Percentiles rank a stretch among this genome's conserved stretches.
Evolutionary conservation across 2,113 vertebrate genomes (phyloP).

Genomic region (Pseudopodoces humilis): DNA sequence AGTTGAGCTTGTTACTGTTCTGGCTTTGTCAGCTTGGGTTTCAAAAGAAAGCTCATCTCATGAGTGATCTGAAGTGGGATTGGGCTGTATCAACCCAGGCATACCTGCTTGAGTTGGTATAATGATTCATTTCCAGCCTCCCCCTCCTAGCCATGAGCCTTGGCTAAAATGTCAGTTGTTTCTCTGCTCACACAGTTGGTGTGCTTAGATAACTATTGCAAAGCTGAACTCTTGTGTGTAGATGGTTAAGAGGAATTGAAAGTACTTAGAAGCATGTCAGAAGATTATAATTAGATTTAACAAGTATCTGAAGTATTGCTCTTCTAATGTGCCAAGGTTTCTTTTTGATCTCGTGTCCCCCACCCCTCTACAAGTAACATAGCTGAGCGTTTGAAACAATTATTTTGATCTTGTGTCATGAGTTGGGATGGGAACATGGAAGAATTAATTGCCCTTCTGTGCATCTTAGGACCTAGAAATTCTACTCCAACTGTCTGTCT

Average conservation of each 20-base stretch:
- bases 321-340: background rate
- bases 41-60: background rate
- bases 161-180: background rate
- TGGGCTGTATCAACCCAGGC: background rate
- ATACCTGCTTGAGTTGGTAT: background rate
- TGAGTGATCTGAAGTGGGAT: background rate
- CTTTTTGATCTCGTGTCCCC: background rate
- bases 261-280: background rate
- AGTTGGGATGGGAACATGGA: background rate
- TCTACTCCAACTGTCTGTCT: background rate
- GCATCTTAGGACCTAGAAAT: background rate
- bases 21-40: conserved; percentile 8
- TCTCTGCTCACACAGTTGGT: background rate
- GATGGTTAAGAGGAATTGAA: background rate
- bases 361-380: background rate
- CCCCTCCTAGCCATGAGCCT: background rate
- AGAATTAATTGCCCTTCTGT: background rate
- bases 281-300: background rate
- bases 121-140: conserved; percentile 5
- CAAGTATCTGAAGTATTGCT: background rate
- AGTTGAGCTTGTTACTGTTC: background rate
- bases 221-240: background rate
- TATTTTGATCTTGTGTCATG: background rate
- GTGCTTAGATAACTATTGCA: background rate
- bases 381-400: background rate